Conservation (phyloP, 1,140 invertebrate genomes). For the Melipona quadrifasciata region DNA sequence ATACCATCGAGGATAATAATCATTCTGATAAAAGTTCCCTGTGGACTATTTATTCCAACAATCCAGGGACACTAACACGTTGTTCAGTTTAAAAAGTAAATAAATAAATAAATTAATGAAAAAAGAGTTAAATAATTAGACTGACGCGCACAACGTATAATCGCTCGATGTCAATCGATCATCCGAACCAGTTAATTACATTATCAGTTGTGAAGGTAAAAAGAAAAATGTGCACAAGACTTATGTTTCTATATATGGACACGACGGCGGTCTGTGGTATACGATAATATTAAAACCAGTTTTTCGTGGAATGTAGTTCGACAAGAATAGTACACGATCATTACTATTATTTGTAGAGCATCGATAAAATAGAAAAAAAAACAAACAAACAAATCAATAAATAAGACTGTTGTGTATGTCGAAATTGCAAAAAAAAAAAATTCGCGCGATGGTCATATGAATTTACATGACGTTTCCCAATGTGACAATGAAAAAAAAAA, state of each 20-base stretch:
- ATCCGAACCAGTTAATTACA: constrained; percentile 29
- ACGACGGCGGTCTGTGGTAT: constrained; percentile 50
- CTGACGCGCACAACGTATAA: constrained; percentile 42
- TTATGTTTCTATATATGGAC: constrained; percentile 43
- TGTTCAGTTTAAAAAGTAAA: background rate
- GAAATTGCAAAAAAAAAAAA: constrained; percentile 24
- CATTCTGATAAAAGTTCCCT: background rate
- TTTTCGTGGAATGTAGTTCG: constrained; percentile 38
- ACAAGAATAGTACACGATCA: constrained; percentile 41
- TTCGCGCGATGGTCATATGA: constrained; percentile 38
- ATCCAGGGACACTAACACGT: constrained; percentile 9
- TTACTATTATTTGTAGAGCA: constrained; percentile 42
- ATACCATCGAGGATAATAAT: constrained; percentile 6
- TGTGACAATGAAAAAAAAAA: constrained; percentile 48
- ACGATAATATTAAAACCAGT: constrained; percentile 47
- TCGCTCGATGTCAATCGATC: constrained; percentile 38
- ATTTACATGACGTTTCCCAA: constrained; percentile 56
- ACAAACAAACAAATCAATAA: constrained; percentile 15
- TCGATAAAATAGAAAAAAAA: background rate
- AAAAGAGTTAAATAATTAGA: constrained; percentile 8
- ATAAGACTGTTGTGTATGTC: constrained; percentile 52
- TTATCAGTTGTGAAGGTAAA: constrained; percentile 24
- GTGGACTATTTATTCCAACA: background rate
- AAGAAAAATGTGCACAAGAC: constrained; percentile 43
- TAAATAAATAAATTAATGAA: background rate